phyloP scores from a whole-genome alignment of 2,113 vertebrate genomes.

The Forbesichthys agassizii region DNA sequence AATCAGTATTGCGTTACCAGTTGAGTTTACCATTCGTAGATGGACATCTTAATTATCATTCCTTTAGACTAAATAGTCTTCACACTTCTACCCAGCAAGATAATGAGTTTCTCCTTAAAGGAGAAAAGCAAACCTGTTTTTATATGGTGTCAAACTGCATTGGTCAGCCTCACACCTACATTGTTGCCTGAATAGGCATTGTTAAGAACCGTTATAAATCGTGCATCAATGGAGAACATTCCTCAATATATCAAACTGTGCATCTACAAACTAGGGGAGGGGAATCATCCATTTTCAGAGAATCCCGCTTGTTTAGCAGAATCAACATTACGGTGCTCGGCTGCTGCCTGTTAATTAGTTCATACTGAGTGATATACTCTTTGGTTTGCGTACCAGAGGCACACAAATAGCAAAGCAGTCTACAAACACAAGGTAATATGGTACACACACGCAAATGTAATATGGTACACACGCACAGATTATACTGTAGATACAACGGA shows the following conservation, averaged over 20 bases:
- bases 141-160: neutral
- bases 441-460: neutral
- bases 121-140: neutral
- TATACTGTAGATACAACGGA: neutral
- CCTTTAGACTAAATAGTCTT: neutral
- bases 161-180: neutral
- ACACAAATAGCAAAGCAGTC: neutral
- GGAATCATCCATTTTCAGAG: neutral
- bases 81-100: neutral
- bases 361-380: constrained; percentile 30
- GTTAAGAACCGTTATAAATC: neutral
- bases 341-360: constrained; percentile 24
- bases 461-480: neutral
- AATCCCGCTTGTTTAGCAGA: neutral
- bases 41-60: neutral
- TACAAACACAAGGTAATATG: neutral
- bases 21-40: neutral
- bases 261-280: too few species aligned
- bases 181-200: neutral
- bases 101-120: neutral
- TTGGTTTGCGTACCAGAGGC: constrained; percentile 51
- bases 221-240: constrained; percentile 25
- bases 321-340: neutral
- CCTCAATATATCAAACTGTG: constrained; percentile 1
- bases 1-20: neutral